phyloP scores from a whole-genome alignment of 2,113 vertebrate species.

The Eptesicus fuscus region DNA sequence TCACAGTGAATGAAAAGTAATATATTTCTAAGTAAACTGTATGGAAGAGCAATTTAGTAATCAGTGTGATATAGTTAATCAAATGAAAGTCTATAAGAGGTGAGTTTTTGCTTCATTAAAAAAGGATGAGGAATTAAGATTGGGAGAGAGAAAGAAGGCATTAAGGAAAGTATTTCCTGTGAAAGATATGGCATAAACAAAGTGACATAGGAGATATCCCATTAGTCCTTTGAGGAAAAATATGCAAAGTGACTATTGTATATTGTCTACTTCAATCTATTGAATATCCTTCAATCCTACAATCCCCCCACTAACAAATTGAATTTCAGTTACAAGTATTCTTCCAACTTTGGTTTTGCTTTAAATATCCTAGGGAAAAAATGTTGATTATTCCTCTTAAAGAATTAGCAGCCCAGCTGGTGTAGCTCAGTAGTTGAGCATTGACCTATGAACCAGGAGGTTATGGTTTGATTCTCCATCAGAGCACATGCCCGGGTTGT shows the following conservation, averaged over 20 bases:
- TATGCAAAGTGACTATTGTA: neutral
- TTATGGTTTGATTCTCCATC: too few species aligned
- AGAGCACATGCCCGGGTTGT: too few species aligned
- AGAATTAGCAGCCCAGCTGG: neutral
- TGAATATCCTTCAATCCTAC: neutral
- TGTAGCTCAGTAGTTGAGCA: too few species aligned
- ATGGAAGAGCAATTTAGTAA: constrained; percentile 23
- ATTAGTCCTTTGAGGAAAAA: neutral
- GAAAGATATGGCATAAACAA: neutral
- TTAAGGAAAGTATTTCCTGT: neutral
- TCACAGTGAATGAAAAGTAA: constrained; percentile 1
- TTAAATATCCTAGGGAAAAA: neutral
- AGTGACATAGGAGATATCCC: neutral
- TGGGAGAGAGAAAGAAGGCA: neutral
- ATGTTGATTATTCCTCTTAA: neutral
- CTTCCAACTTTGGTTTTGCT: neutral
- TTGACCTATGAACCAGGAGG: too few species aligned
- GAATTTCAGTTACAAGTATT: neutral
- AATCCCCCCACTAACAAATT: neutral
- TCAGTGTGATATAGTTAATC: neutral
- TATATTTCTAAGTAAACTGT: neutral
- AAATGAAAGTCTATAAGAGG: neutral
- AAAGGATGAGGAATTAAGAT: neutral
- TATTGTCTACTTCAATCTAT: neutral
- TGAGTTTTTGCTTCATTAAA: neutral